Evolutionary conservation across 2,888 invertebrate species (phyloP).

Genomic region (Hanleya hanleyi): DNA sequence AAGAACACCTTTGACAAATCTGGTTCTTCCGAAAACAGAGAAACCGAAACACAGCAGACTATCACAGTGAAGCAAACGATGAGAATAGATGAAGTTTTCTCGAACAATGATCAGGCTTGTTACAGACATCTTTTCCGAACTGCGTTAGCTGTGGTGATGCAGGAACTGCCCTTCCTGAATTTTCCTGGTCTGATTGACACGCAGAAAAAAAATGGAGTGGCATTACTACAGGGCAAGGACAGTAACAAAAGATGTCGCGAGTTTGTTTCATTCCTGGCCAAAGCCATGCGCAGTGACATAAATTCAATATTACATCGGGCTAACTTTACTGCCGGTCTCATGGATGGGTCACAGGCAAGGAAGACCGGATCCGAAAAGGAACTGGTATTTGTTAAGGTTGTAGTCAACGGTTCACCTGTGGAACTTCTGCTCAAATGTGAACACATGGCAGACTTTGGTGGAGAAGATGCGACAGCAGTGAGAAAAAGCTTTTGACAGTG

Average conservation of each 20-base stretch:
- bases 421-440: conserved; percentile 7
- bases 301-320: background rate
- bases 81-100: background rate
- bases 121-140: background rate
- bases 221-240: conserved; percentile 9
- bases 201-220: conserved; percentile 9
- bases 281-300: background rate
- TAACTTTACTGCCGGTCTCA: conserved; percentile 4
- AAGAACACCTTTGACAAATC: background rate
- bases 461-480: background rate
- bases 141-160: background rate
- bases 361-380: conserved; percentile 14
- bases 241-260: background rate
- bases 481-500: conserved; percentile 1
- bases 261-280: conserved; percentile 4
- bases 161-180: background rate
- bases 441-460: conserved; percentile 11
- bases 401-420: conserved; percentile 5
- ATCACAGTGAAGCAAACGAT: background rate
- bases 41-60: background rate
- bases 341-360: conserved; percentile 15
- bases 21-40: background rate
- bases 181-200: background rate
- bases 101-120: background rate
- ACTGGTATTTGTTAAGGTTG: conserved; percentile 12